Conservation (phyloP, 2,797 vertebrate species). For the Rhinoraja longicauda region DNA sequence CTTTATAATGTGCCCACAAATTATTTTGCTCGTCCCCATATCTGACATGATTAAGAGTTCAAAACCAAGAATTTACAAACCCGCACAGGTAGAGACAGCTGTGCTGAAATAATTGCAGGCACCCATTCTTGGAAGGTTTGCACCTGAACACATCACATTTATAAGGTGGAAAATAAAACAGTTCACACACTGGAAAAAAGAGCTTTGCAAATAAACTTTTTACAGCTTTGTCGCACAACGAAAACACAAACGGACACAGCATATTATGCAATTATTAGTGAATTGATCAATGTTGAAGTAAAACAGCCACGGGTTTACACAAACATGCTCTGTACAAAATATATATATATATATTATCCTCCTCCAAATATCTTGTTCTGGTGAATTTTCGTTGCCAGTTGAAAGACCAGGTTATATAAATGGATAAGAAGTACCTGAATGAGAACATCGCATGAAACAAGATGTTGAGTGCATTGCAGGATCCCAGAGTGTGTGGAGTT, state of each 20-base stretch:
- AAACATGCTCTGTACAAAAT: slow-evolving; percentile 10
- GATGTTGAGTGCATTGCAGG: background rate
- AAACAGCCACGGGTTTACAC: background rate
- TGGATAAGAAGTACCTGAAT: slow-evolving; percentile 17
- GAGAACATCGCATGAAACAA: slow-evolving; percentile 17
- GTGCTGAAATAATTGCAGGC: background rate
- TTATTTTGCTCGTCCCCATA: background rate
- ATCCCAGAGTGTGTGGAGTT: slow-evolving; percentile 5
- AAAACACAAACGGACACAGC: background rate
- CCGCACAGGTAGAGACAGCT: background rate
- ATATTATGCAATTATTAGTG: background rate
- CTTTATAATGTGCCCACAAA: background rate
- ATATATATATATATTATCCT: background rate
- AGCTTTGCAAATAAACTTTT: background rate
- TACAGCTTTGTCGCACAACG: background rate
- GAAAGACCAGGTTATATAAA: background rate
- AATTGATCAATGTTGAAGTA: background rate
- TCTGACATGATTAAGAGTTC: background rate
- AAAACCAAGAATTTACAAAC: background rate
- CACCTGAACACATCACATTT: background rate
- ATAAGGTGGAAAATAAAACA: background rate
- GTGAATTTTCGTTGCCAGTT: background rate
- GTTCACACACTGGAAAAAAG: background rate
- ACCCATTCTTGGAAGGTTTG: background rate
- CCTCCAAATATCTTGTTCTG: background rate